Percentiles rank a stretch among this genome's conserved stretches.
Conservation (phyloP, 2,113 vertebrate genomes). For the Cyanoramphus novaezelandiae region DNA sequence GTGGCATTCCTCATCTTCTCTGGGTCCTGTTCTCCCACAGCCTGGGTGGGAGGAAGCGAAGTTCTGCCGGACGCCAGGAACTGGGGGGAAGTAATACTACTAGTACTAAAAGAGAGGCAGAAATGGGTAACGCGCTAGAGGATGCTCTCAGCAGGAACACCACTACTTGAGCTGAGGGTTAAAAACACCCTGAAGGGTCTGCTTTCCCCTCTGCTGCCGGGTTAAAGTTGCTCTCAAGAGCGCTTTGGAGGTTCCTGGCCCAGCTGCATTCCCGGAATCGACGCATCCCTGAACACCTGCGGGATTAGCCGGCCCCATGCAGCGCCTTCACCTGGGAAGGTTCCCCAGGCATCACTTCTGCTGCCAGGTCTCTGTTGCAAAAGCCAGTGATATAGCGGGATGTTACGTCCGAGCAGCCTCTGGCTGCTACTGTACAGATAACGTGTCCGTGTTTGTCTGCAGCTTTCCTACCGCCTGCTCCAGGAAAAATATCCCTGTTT, state of each 20-base stretch:
- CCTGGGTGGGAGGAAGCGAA: background rate
- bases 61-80: background rate
- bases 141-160: background rate
- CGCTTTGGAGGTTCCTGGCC: background rate
- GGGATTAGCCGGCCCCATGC: background rate
- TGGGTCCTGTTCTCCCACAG: background rate
- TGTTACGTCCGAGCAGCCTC: background rate
- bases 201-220: background rate
- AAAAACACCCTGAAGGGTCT: background rate
- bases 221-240: background rate
- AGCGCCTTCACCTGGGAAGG: background rate
- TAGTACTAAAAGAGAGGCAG: background rate
- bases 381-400: background rate
- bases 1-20: background rate
- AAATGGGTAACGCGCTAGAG: accelerated
- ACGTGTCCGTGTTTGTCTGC: background rate
- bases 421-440: background rate
- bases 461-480: background rate
- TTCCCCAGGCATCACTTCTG: background rate
- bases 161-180: background rate
- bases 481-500: background rate
- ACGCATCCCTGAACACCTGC: background rate
- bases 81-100: background rate
- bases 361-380: too few species aligned
- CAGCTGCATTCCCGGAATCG: background rate